Evolutionary conservation across 2,113 vertebrate genomes (phyloP), one percentile per base, ranked within the genome.

Genomic region (Thalassarche chlororhynchos): DNA sequence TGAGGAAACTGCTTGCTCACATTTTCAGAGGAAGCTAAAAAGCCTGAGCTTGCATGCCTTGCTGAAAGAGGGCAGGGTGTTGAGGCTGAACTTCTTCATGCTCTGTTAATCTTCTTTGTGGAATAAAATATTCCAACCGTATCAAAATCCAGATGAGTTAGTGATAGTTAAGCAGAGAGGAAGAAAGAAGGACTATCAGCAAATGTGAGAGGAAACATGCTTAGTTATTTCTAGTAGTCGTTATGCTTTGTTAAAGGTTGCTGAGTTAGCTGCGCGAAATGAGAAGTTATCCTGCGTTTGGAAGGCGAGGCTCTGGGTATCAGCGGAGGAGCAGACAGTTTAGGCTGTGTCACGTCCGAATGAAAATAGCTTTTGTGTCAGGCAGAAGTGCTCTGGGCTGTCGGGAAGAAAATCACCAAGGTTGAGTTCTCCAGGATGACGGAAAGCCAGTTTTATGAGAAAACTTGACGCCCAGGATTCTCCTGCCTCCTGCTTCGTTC

Each of bases 211-310:
- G 18, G 64, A 38, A 31, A 42, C 10, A 8, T 4, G 38, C n/a
- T 10, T 26, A 34, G 68, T 49, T 31, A 29, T 24, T 92, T 8
- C 69, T 38, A 23, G 36, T 0, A 8, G 46, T 5, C 1, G 14
- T 46, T 26, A 9, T 3, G 76, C 62, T 51, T 18, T 42, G 40
- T 2, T 14, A 34, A 58, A 57, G 12, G 42, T 2, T 61, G 61
- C 28, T 5, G n/a, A 55, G 36, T 2, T 44, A 40, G 21, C 2
- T 31, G 54, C 1, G 3, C 1, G 17, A 38, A 42, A 13, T 8
- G 10, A 69, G 58, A 24, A 11, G 17, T 5, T 28, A 9, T 6
- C 31, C 46, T 8, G 32, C 3, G 4, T 14, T 40, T 12, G 71
- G 49, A 8, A 61, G 57, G n/a, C 2, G 18, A 81, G 16, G 55